Conservation (phyloP, 2,113 vertebrate species). For the Ceyx margarethae region DNA sequence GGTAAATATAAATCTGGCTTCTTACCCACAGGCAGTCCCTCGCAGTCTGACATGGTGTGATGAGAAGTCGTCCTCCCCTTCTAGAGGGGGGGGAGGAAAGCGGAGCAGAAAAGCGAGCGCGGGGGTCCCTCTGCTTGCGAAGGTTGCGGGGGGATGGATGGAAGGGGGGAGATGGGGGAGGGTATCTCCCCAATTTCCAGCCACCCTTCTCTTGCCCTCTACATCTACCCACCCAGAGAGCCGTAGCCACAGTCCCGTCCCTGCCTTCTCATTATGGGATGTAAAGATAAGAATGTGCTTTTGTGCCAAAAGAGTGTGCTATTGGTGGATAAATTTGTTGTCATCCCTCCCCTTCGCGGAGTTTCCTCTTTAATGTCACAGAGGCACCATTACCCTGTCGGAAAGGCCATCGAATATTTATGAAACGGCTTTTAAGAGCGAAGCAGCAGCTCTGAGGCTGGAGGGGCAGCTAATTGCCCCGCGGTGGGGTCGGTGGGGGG, state of each 20-base stretch:
- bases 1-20: constrained; percentile 81
- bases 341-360: constrained; percentile 77
- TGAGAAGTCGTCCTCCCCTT: constrained; percentile 43
- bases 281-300: constrained; percentile 81
- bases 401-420: constrained; percentile 76
- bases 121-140: background rate
- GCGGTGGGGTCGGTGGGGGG: background rate
- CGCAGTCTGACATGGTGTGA: constrained; percentile 91
- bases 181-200: constrained; percentile 3
- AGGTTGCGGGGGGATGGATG: background rate
- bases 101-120: constrained; percentile 10
- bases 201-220: constrained; percentile 38
- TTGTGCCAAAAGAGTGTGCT: constrained; percentile 74
- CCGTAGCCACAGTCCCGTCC: constrained; percentile 64
- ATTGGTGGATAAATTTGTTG: constrained; percentile 97
- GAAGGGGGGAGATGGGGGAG: too few relatives aligned
- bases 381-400: constrained; percentile 61
- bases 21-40: constrained; percentile 91
- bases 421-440: constrained; percentile 64
- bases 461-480: background rate
- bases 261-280: constrained; percentile 79
- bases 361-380: constrained; percentile 76
- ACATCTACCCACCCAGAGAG: constrained; percentile 63
- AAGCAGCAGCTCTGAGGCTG: background rate
- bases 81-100: constrained; percentile 5